Conservation (phyloP, 2,797 vertebrate genomes). For the Lerista edwardsae region DNA sequence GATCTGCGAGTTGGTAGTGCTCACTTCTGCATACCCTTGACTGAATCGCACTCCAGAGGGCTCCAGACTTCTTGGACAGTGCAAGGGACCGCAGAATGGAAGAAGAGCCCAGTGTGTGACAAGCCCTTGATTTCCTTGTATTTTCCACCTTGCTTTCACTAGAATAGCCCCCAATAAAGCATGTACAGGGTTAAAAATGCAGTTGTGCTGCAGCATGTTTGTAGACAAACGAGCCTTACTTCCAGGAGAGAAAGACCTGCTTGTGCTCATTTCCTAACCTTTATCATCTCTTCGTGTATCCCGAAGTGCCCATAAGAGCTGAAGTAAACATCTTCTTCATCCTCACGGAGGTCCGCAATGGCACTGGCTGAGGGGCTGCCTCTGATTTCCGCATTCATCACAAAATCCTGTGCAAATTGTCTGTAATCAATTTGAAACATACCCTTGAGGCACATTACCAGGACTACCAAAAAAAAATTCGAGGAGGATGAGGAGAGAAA, state of each 20-base stretch:
- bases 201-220: constrained; percentile 60
- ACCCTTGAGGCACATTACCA: constrained; percentile 75
- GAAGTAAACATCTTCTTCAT: constrained; percentile 96
- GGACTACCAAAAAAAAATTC: constrained; percentile 58
- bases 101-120: not conserved
- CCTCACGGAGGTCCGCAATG: constrained; percentile 85
- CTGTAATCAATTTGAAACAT: constrained; percentile 85
- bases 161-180: constrained; percentile 1
- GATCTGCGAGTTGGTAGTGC: not conserved
- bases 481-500: not conserved
- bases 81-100: not conserved
- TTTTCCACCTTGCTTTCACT: not conserved
- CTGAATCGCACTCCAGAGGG: not conserved
- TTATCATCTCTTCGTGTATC: constrained; percentile 98
- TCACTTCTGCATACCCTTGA: not conserved
- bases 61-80: not conserved
- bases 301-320: constrained; percentile 94
- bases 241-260: constrained; percentile 26
- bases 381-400: constrained; percentile 85
- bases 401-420: constrained; percentile 88
- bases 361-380: constrained; percentile 68
- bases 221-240: constrained; percentile 42
- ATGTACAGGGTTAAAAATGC: constrained; percentile 72
- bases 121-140: not conserved
- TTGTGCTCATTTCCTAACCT: constrained; percentile 83